These are phyloP conservation scores for Podabrus alpinus DNA, from an alignment of 2,888 invertebrate species.

Conservation along the genomic window DNA sequence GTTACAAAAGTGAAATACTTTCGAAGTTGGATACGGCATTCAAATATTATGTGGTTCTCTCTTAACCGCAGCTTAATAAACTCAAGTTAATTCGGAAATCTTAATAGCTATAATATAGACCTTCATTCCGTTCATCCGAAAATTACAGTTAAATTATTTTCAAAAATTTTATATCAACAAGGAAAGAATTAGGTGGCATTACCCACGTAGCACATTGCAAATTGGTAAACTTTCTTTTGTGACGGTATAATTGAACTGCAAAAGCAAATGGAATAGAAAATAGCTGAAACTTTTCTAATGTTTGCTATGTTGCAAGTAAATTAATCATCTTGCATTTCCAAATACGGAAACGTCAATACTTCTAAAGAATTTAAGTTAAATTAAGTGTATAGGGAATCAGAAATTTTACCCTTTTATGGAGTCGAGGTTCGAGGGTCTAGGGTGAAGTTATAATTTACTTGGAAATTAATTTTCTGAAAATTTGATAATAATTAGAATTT, in stretches of 20 bases:
- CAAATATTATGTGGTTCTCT: background rate
- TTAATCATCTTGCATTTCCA: background rate
- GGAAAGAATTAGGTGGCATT: background rate
- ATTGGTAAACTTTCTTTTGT: background rate
- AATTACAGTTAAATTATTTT: background rate
- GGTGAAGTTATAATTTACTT: background rate
- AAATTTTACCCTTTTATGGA: too few relatives aligned
- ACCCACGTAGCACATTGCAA: background rate
- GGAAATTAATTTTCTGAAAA: background rate
- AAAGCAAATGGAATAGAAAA: background rate
- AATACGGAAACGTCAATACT: background rate
- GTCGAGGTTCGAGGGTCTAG: too few relatives aligned
- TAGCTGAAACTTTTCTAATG: background rate
- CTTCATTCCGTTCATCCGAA: background rate
- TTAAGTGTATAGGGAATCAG: too few relatives aligned
- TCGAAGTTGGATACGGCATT: background rate
- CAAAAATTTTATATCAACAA: background rate
- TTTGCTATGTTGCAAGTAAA: background rate
- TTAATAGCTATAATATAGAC: background rate
- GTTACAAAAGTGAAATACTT: background rate
- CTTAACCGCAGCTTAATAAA: background rate
- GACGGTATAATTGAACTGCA: background rate
- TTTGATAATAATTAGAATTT: background rate
- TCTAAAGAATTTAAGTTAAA: background rate
- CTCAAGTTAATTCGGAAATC: background rate